A percentile compares a stretch with the other conserved stretches of the same genome.
Evolutionary conservation across 2,113 vertebrate species (phyloP).

Genomic region (Syrmaticus mikado): DNA sequence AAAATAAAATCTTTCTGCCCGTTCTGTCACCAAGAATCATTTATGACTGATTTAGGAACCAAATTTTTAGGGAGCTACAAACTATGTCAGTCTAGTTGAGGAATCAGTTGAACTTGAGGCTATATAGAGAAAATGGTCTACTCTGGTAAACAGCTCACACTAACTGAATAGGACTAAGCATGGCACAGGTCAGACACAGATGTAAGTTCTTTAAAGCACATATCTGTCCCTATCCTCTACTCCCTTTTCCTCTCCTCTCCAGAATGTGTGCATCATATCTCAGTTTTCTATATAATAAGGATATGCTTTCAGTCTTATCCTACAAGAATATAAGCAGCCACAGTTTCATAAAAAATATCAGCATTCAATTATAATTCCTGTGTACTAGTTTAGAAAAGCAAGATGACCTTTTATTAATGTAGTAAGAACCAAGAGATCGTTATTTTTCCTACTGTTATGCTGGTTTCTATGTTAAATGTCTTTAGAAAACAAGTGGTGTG

Average conservation of each 20-base stretch:
- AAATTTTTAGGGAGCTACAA: neutral
- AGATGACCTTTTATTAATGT: neutral
- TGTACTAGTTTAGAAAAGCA: neutral
- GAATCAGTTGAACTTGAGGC: neutral
- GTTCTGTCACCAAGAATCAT: neutral
- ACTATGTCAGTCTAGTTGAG: neutral
- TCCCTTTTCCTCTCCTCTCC: neutral
- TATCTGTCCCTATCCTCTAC: neutral
- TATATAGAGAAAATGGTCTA: neutral
- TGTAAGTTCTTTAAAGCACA: neutral
- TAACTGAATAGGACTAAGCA: neutral
- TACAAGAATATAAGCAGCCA: neutral
- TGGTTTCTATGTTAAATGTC: neutral
- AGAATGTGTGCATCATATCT: rapidly evolving
- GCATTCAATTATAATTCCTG: neutral
- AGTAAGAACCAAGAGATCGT: neutral
- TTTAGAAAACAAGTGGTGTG: neutral
- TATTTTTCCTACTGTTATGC: neutral
- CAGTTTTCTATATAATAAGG: neutral
- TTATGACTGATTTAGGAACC: neutral
- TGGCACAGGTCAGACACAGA: neutral
- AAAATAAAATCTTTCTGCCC: neutral
- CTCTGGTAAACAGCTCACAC: neutral
- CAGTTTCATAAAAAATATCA: neutral
- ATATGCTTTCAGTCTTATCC: neutral